Evolutionary conservation across 2,888 invertebrate genomes (phyloP), one percentile per base, ranked within the genome.

Genomic region (Lepidochitona cinerea): DNA sequence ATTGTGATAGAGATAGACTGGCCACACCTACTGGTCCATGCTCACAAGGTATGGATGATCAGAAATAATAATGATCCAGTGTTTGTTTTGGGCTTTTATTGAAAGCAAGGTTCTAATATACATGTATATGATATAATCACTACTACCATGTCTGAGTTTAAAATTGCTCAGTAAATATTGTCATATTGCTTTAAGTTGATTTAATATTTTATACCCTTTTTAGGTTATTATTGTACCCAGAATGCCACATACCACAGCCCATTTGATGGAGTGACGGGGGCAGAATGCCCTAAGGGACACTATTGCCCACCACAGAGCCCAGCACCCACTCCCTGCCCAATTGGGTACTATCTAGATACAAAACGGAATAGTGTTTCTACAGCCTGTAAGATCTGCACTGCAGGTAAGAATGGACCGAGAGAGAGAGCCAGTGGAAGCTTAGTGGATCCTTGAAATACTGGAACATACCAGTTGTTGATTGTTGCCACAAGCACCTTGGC

Each of bases 151-250:
- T n/a, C n/a, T 41, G 41, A 18, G 41, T 41, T 18, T 9, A 18
- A 41, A 41, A 18, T 12, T 12, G 41, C 18, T 41, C 18, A 41
- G 9, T 41, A 12, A 12, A 12, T 12, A 41, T 12, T 41, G 41
- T 41, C 41, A 41, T 12, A 41, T 41, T 41, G 41, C 18, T 9
- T 41, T 41, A n/a, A n/a, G n/a, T n/a, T n/a, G n/a, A 41, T 41
- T 41, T 12, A 41, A 41, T 41, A 37, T 66, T 72, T 53, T 2
- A 53, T 41, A 37, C n/a, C n/a, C 32, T 65, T 72, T 79, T 12
- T 80, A 88, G 89, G 89, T 1, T 89, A 85, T 78, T 89, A 85
- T 78, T 89, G 89, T 74, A 76, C 75, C 1, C 75, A 79, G 29
- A 81, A 81, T 29, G 83, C 88, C 23, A 75, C 75, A 35, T 70